Conservation (phyloP, 53 echinoderm and acorn worm species). For the Apostichopus leukothele region DNA sequence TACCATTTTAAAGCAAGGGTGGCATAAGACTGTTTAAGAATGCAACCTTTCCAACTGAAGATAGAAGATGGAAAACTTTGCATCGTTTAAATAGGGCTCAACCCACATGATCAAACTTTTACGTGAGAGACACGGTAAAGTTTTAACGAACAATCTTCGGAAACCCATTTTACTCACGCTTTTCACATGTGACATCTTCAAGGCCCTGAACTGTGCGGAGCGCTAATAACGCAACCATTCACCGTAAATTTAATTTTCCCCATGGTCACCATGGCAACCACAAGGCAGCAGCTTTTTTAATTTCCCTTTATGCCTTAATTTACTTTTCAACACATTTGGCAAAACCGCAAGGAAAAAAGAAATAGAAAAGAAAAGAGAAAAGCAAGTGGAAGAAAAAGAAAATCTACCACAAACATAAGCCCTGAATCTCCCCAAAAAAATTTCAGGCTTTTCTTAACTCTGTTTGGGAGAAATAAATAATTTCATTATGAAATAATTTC, state of each 20-base stretch:
- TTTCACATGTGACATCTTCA: neutral
- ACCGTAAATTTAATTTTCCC: slow-evolving; percentile 28
- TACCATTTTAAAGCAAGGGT: too few relatives aligned
- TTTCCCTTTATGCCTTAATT: slow-evolving; percentile 25
- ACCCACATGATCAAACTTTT: too few relatives aligned
- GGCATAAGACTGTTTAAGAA: too few relatives aligned
- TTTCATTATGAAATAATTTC: slow-evolving; percentile 46
- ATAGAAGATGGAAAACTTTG: too few relatives aligned
- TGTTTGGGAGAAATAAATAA: slow-evolving; percentile 38
- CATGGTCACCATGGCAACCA: neutral
- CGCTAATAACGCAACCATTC: neutral
- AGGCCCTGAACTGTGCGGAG: neutral
- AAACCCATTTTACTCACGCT: too few relatives aligned
- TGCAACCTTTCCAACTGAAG: too few relatives aligned
- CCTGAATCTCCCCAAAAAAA: neutral
- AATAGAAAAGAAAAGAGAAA: too few relatives aligned
- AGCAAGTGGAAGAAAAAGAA: neutral
- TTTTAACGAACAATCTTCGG: too few relatives aligned
- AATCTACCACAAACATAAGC: slow-evolving; percentile 7
- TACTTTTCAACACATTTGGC: slow-evolving; percentile 1
- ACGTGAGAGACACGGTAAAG: too few relatives aligned
- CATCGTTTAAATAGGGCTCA: too few relatives aligned
- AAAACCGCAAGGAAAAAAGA: too few relatives aligned
- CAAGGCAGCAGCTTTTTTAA: slow-evolving; percentile 18
- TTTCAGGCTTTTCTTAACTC: slow-evolving; percentile 11